Evolutionary conservation across 1,140 invertebrate genomes (phyloP), one percentile per base, ranked within the genome.

Genomic region (Latrodectus geometricus): DNA sequence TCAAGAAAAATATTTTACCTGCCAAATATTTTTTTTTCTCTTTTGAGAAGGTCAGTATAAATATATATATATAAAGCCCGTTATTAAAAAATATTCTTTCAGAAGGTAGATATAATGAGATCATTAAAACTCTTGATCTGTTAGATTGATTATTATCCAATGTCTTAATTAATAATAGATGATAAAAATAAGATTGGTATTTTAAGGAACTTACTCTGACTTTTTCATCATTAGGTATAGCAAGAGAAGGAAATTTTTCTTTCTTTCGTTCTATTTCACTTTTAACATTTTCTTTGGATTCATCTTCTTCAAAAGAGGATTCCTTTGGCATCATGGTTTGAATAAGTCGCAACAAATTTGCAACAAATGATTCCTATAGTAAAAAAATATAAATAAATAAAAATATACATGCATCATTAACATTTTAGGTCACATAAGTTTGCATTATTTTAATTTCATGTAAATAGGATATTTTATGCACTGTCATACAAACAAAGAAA

Each of bases 341-440:
- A 89, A 99, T 99, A 84, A 99, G 95, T 79, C 98, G 93, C 15
- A 98, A 92, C 0, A 99, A 92, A 91, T 98, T 99, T 9, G 95
- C 94, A 85, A 97, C 95, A 89, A 99, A 95, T 0, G 97, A 98
- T 90, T 99, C 98, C 93, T 94, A 8, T 61, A 8, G 17, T 61
- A 89, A 54, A 92, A 89, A 78, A 77, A n/a, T n/a, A n/a, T n/a
- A n/a, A 8, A 61, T 8, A 66, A 35, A 35, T 1, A 35, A 35
- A 35, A 66, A 65, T n/a, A 65, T 72, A n/a, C n/a, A n/a, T 72
- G 17, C 12, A 72, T 9, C 4, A 20, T 12, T 21, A 4, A 20
- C 23, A 72, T 21, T 8, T n/a, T 4, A 72, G 12, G 20, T 21
- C n/a, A n/a, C n/a, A 35, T 72, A 21, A 12, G 11, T 72, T 15